A percentile compares a stretch with the other conserved stretches of the same genome.
These are phyloP conservation scores for Colinus virginianus DNA, from an alignment of 2,113 vertebrate species.

Conservation along the genomic window DNA sequence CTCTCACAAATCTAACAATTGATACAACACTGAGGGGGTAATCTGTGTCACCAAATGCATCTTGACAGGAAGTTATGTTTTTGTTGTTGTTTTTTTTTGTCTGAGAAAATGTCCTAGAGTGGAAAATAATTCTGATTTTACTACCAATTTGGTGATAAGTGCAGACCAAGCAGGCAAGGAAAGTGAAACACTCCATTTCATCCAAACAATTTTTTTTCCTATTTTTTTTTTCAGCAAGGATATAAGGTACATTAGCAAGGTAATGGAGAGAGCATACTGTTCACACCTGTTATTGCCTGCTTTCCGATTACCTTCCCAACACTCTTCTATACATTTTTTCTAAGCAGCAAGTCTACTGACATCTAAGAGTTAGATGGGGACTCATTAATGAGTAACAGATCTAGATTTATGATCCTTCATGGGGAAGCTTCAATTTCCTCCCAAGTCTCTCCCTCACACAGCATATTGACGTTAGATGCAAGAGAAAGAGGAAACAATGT, in stretches of 20 bases:
- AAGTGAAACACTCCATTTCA: not conserved
- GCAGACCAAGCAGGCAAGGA: not conserved
- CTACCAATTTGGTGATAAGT: not conserved
- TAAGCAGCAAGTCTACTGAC: not conserved
- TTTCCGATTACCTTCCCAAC: not conserved
- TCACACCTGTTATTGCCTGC: rapidly evolving
- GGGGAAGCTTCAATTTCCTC: slow-evolving; percentile 68
- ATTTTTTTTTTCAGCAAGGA: not conserved
- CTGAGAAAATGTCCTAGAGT: not conserved
- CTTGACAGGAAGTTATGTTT: not conserved
- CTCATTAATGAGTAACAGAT: slow-evolving; percentile 69
- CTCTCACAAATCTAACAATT: not conserved
- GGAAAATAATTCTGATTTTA: not conserved
- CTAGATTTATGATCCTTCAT: slow-evolving; percentile 50
- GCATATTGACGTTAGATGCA: slow-evolving; percentile 26
- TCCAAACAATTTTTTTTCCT: not conserved
- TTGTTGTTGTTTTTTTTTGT: not conserved
- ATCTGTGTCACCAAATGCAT: not conserved
- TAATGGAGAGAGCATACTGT: not conserved
- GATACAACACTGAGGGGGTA: not conserved
- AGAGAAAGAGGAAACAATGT: not conserved
- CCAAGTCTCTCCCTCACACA: slow-evolving; percentile 3
- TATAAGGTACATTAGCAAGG: not conserved
- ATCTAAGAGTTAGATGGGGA: not conserved
- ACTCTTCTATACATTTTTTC: not conserved